These are phyloP conservation scores for Aptenodytes forsteri DNA, from an alignment of 2,113 vertebrate species.

Conservation along the genomic window DNA sequence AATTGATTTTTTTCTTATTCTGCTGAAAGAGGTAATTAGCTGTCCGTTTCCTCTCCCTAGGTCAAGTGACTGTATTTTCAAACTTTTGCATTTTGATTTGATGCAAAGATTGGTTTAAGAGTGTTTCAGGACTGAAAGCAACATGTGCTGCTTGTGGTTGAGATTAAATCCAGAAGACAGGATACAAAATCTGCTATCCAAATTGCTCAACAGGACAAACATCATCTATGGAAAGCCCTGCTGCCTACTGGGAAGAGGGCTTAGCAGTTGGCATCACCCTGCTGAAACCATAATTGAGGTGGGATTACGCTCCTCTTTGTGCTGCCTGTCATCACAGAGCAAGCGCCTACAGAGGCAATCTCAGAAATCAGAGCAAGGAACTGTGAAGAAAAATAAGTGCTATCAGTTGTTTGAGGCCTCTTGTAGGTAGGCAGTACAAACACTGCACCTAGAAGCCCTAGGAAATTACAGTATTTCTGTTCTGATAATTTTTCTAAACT, in stretches of 20 bases:
- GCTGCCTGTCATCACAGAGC: background rate
- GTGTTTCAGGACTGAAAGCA: background rate
- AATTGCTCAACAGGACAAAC: constrained; percentile 10
- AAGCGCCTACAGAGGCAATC: background rate
- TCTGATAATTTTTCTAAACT: background rate
- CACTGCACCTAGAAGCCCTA: background rate
- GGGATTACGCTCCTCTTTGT: constrained; percentile 27
- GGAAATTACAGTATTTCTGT: background rate
- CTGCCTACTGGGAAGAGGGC: background rate
- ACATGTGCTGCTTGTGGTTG: background rate
- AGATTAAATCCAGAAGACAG: background rate
- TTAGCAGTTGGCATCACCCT: constrained; percentile 23
- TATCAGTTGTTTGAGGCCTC: background rate
- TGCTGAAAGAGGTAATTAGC: background rate
- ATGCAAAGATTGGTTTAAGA: background rate
- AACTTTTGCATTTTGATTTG: background rate
- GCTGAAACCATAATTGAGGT: constrained; percentile 23
- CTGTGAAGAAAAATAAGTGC: background rate
- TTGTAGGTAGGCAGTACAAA: background rate
- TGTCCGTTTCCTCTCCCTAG: background rate
- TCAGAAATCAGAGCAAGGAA: background rate
- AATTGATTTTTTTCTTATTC: background rate
- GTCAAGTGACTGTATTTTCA: background rate
- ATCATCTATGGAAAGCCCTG: background rate
- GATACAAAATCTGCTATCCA: constrained; percentile 5